Evolutionary conservation across 2,888 invertebrate genomes (phyloP).

Genomic region (Mycalesis mineus): DNA sequence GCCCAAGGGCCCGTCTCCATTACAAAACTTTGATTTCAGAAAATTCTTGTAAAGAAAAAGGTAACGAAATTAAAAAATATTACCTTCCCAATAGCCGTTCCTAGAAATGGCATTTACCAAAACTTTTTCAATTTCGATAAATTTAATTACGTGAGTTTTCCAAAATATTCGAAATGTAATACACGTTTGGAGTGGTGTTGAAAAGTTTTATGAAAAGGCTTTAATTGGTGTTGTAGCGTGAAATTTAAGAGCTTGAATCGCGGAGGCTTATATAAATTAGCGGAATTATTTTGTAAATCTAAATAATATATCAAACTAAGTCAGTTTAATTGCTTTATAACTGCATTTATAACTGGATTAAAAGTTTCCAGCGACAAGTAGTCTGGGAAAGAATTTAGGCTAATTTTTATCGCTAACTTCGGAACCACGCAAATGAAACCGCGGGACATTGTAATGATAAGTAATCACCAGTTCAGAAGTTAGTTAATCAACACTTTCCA

Average conservation of each 20-base stretch:
- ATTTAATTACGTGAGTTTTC: slow-evolving; percentile 28
- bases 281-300: too few species aligned
- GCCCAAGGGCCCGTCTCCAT: background rate
- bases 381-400: too few species aligned
- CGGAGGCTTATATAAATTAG: background rate
- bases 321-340: too few species aligned
- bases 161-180: background rate
- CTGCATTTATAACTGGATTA: too few species aligned
- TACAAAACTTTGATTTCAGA: background rate
- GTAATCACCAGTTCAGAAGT: too few species aligned
- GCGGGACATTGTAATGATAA: too few species aligned
- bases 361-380: too few species aligned
- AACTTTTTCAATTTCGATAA: slow-evolving; percentile 38
- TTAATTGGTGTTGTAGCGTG: background rate
- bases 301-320: too few species aligned
- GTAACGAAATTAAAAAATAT: slow-evolving; percentile 28
- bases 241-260: background rate
- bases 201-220: background rate
- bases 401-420: too few species aligned
- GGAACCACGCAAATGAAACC: too few species aligned
- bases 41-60: slow-evolving; percentile 5
- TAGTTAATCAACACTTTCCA: too few species aligned
- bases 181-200: background rate
- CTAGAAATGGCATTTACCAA: slow-evolving; percentile 29
- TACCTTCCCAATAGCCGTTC: slow-evolving; percentile 31